Evolutionary conservation across 37 sponge, comb jelly and placozoan species (phyloP).

Genomic region (Mnemiopsis leidyi): DNA sequence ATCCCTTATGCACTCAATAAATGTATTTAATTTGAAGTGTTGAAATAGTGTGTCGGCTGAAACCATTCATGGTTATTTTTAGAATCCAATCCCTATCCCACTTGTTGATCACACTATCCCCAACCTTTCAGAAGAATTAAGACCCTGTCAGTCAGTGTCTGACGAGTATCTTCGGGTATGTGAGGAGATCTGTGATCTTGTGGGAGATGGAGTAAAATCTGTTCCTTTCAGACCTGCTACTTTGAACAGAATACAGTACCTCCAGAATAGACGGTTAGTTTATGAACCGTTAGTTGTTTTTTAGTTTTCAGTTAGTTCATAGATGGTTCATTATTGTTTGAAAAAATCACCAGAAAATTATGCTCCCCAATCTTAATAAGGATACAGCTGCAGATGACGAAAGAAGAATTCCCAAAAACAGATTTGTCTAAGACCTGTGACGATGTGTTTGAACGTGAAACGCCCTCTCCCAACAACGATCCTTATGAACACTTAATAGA

Average conservation of each 20-base stretch:
- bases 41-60: too few relatives aligned
- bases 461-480: neutral
- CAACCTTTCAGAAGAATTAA: neutral
- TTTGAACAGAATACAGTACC: neutral
- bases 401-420: neutral
- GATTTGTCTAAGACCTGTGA: conserved; percentile 32
- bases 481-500: neutral
- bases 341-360: too few relatives aligned
- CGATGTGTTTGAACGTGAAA: neutral
- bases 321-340: too few relatives aligned
- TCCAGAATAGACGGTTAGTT: neutral
- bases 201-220: neutral
- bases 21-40: too few relatives aligned
- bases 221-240: neutral
- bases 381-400: neutral
- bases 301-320: neutral
- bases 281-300: neutral
- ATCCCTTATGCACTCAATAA: too few relatives aligned
- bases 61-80: too few relatives aligned
- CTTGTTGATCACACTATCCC: too few relatives aligned
- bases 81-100: too few relatives aligned
- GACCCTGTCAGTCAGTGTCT: neutral
- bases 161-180: conserved; percentile 1
- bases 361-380: neutral
- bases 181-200: neutral